These are phyloP conservation scores for Galeopterus variegatus DNA, from an alignment of 2,113 vertebrate species.

Conservation along the genomic window DNA sequence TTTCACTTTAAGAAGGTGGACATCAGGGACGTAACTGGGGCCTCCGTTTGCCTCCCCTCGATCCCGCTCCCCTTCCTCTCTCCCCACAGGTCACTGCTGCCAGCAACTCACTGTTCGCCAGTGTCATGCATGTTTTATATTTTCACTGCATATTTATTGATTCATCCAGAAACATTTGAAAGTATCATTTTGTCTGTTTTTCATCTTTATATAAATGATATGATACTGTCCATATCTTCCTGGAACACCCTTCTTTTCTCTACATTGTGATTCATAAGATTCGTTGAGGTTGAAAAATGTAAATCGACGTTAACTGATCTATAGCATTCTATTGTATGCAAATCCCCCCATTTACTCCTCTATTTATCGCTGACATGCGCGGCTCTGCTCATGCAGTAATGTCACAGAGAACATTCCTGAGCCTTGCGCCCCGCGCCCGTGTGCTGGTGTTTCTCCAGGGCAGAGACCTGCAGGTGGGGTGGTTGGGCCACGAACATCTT, in stretches of 20 bases:
- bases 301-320: background rate
- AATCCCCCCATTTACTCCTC: background rate
- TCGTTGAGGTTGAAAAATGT: background rate
- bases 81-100: background rate
- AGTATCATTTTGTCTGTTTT: background rate
- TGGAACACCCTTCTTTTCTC: background rate
- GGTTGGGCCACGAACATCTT: background rate
- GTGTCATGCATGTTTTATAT: background rate
- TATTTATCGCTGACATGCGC: background rate
- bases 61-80: no score
- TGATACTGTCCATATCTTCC: background rate
- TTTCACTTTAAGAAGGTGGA: background rate
- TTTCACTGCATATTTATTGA: background rate
- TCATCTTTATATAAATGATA: background rate
- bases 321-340: no score
- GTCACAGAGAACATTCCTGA: no score
- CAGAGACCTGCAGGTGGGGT: background rate
- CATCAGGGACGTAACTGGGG: background rate
- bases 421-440: background rate
- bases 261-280: background rate
- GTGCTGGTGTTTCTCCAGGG: background rate
- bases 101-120: background rate
- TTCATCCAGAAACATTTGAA: background rate
- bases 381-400: rapidly evolving
- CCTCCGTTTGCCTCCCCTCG: background rate